phyloP scores from a whole-genome alignment of 1,140 invertebrate species.

The Heliothis subflexa region DNA sequence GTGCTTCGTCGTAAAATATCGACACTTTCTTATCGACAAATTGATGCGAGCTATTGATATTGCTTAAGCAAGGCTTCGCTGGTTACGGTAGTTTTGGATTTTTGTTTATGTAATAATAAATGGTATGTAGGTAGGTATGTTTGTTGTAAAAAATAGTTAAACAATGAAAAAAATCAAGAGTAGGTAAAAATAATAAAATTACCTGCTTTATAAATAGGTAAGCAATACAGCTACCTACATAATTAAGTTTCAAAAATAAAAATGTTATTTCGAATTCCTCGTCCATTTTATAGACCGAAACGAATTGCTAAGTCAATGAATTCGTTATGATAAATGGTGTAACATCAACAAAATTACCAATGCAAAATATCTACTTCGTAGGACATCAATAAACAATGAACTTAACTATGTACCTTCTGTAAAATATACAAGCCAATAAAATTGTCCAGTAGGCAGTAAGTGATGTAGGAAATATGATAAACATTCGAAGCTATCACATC shows the following conservation, averaged over 20 bases:
- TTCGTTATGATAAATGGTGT: constrained; percentile 12
- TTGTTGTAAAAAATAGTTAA: no score
- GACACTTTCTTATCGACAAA: constrained; percentile 38
- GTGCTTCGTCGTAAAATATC: constrained; percentile 26
- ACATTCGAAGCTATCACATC: constrained; percentile 34
- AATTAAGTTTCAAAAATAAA: constrained; percentile 13
- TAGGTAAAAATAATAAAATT: no score
- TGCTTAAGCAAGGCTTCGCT: neutral
- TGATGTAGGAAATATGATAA: constrained; percentile 31
- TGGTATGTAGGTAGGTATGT: neutral
- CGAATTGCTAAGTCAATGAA: constrained; percentile 23
- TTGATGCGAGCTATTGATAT: constrained; percentile 30
- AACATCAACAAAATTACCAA: constrained; percentile 29
- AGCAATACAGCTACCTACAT: neutral
- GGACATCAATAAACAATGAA: constrained; percentile 14
- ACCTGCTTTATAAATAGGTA: no score
- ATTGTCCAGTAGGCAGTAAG: constrained; percentile 27
- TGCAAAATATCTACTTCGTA: neutral
- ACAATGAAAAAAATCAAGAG: no score
- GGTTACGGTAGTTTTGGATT: neutral
- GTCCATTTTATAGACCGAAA: constrained; percentile 6
- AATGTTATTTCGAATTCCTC: constrained; percentile 5
- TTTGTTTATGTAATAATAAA: neutral
- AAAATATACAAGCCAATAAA: constrained; percentile 42
- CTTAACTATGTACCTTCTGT: constrained; percentile 1